Base-by-base conservation (phyloP, 1,140 invertebrate species). In the Drosophila fuyamai region DNA sequence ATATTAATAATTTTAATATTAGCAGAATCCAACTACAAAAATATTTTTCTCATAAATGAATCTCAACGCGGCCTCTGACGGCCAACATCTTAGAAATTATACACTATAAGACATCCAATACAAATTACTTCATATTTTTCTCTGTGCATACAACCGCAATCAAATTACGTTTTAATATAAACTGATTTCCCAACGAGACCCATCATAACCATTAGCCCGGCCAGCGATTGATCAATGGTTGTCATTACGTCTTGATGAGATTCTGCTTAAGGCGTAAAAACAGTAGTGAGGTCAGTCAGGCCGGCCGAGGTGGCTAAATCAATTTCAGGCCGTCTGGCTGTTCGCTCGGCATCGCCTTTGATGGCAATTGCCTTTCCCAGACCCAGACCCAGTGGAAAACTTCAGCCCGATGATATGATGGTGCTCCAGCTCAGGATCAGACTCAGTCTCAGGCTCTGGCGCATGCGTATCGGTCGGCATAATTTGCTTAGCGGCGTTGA, bases 201-300 rank as follows among this genome's bases (percentile, higher is more conserved):
- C 73, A 73, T 66, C 63, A 83, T 71, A 65, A 76, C 46, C 70
- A 60, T 57, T 60, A 75, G 62, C 80, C 60, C 54, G 55, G 50
- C 50, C 71, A 60, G 51, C 74, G 83, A 82, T 88, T 88, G 83
- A 82, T 88, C 70, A 81, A 83, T 89, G 81, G 88, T 81, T 91
- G 83, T 86, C 88, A 90, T 90, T 90, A 83, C 63, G 66, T 59
- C 82, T 85, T 91, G 89, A 91, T 91, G 89, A 91, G 89, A 91
- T 91, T 91, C 89, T 91, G 89, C 85, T 91, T 91, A 91, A 91
- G 84, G 89, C 89, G 89, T 91, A 91, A 91, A 91, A 91, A 91
- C 89, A 91, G 89, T 91, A 91, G 89, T 90, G 60, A 86, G 89
- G 89, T 91, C 89, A 91, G 81, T 56, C 55, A 66, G 73, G 66